Evolutionary conservation across 2,888 invertebrate species (phyloP).

Genomic region (Pemphredon lugubris): DNA sequence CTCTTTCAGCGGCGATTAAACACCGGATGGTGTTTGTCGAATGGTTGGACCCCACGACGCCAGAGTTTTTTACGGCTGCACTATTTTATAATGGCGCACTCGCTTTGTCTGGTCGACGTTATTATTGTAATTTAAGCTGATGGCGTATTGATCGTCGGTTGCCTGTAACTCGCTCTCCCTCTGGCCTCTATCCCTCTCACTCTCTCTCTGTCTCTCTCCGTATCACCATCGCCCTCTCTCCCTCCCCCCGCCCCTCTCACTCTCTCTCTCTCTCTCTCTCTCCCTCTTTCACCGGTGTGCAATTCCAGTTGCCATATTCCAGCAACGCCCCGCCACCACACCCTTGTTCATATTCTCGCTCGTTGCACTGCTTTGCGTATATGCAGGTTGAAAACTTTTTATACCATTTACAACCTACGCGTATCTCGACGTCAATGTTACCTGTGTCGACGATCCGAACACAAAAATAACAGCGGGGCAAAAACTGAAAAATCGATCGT

Average conservation of each 20-base stretch:
- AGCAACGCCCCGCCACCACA: slow-evolving; percentile 61
- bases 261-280: slow-evolving; percentile 17
- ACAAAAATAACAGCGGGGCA: background rate
- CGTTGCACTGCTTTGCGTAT: slow-evolving; percentile 53
- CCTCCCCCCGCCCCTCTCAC: slow-evolving; percentile 16
- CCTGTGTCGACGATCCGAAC: background rate
- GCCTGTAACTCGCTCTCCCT: slow-evolving; percentile 49
- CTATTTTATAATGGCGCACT: slow-evolving; percentile 65
- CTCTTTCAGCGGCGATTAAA: slow-evolving; percentile 44
- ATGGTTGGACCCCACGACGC: slow-evolving; percentile 29
- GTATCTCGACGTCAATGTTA: slow-evolving; percentile 41
- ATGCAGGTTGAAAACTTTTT: slow-evolving; percentile 62
- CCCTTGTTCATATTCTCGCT: slow-evolving; percentile 61
- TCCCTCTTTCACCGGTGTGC: slow-evolving; percentile 35
- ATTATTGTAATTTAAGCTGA: slow-evolving; percentile 75
- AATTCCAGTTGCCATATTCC: slow-evolving; percentile 72
- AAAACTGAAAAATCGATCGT: no score
- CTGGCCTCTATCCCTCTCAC: slow-evolving; percentile 7
- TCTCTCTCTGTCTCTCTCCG: slow-evolving; percentile 7
- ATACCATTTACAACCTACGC: slow-evolving; percentile 61
- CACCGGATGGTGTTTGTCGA: slow-evolving; percentile 41
- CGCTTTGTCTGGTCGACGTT: slow-evolving; percentile 65
- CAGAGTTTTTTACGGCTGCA: slow-evolving; percentile 54
- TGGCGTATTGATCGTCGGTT: slow-evolving; percentile 72
- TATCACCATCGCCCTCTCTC: slow-evolving; percentile 27